These are phyloP conservation scores for Mya arenaria DNA, from an alignment of 1,140 invertebrate species.

Conservation along the genomic window DNA sequence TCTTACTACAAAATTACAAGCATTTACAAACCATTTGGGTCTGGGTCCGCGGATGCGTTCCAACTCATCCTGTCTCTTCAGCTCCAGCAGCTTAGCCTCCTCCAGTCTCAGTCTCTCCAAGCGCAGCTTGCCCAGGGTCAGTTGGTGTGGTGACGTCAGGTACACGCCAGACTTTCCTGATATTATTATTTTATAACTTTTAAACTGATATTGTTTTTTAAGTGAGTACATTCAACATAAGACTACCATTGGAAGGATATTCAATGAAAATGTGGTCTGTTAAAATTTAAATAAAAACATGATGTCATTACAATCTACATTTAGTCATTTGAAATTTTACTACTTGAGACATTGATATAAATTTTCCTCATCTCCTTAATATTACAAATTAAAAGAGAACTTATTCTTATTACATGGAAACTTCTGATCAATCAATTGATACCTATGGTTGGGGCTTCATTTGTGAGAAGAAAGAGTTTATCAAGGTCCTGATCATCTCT, in stretches of 20 bases:
- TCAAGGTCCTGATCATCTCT: conserved; percentile 18
- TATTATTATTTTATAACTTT: background rate
- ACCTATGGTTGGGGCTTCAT: conserved; percentile 59
- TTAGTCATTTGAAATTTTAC: too few species aligned
- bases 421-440: background rate
- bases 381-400: too few species aligned
- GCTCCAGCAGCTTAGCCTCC: conserved; percentile 68
- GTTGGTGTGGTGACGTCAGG: conserved; percentile 62
- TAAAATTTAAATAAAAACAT: too few species aligned
- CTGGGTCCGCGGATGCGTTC: conserved; percentile 70
- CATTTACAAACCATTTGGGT: conserved; percentile 65
- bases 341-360: background rate
- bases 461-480: conserved; percentile 42
- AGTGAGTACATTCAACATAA: too few species aligned
- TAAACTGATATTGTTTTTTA: background rate
- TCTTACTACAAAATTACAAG: too few species aligned
- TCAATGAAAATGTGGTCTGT: too few species aligned
- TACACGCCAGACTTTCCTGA: conserved; percentile 55
- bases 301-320: too few species aligned
- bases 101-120: conserved; percentile 67
- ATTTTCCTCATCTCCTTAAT: background rate
- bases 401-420: too few species aligned
- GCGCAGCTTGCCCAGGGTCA: conserved; percentile 65
- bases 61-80: conserved; percentile 67
- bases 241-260: too few species aligned